phyloP scores from a whole-genome alignment of 2,113 vertebrate species.

The Argyrosomus japonicus region DNA sequence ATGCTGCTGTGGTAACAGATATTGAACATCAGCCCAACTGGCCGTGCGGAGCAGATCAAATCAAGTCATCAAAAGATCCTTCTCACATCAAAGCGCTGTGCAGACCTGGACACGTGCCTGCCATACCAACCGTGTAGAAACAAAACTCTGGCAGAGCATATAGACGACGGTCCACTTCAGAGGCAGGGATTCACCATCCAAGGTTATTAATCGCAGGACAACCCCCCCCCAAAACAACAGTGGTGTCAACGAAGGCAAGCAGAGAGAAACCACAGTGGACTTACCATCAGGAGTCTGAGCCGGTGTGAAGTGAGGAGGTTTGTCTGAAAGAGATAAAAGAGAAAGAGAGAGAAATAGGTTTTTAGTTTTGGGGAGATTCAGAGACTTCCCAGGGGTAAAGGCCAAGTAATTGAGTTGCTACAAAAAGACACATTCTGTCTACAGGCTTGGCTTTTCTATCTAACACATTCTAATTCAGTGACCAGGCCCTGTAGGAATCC shows the following conservation, averaged over 20 bases:
- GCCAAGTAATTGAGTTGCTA: constrained; percentile 68
- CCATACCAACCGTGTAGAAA: constrained; percentile 51
- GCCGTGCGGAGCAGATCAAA: constrained; percentile 71
- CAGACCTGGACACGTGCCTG: constrained; percentile 55
- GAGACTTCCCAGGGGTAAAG: constrained; percentile 60
- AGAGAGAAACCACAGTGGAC: constrained; percentile 78
- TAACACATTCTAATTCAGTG: constrained; percentile 61
- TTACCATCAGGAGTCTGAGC: constrained; percentile 91
- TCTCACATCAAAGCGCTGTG: constrained; percentile 77
- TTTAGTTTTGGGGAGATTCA: constrained; percentile 76
- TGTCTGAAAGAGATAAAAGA: constrained; percentile 90
- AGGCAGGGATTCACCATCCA: constrained; percentile 50
- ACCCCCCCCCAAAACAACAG: constrained; percentile 40
- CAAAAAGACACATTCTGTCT: constrained; percentile 41
- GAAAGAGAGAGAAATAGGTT: constrained; percentile 65
- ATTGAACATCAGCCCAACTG: constrained; percentile 63
- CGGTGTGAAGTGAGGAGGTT: constrained; percentile 91
- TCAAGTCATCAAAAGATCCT: constrained; percentile 81
- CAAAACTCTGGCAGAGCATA: constrained; percentile 30
- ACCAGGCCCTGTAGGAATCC: constrained; percentile 40
- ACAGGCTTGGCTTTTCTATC: constrained; percentile 50
- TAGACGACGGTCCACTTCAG: constrained; percentile 69
- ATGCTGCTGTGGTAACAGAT: constrained; percentile 58
- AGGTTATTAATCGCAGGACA: constrained; percentile 68
- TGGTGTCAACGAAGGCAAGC: constrained; percentile 52